phyloP scores from a whole-genome alignment of 2,888 invertebrate genomes.

The Pardosa pseudoannulata region DNA sequence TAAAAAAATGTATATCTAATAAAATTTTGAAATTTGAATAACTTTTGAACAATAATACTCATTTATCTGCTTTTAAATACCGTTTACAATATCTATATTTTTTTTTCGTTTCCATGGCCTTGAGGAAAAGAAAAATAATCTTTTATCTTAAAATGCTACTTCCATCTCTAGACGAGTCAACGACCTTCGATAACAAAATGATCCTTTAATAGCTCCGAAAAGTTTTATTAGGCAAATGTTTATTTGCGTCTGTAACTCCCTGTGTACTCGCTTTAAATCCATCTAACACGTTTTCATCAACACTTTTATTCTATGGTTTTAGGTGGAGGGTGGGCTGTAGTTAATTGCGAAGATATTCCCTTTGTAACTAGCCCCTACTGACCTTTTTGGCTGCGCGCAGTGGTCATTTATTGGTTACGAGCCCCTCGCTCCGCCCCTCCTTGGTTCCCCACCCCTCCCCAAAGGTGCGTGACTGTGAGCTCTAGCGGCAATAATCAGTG shows the following conservation, averaged over 20 bases:
- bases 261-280: background rate
- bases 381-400: constrained; percentile 45
- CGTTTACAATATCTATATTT: too few species aligned
- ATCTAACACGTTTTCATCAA: background rate
- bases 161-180: background rate
- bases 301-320: background rate
- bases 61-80: too few species aligned
- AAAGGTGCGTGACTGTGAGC: constrained; percentile 49
- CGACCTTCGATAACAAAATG: background rate
- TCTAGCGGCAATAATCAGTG: constrained; percentile 63
- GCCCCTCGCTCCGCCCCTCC: constrained; percentile 45
- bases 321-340: background rate
- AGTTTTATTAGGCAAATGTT: constrained; percentile 4
- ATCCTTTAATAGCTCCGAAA: background rate
- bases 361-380: constrained; percentile 68
- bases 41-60: too few species aligned
- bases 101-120: too few species aligned
- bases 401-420: constrained; percentile 72
- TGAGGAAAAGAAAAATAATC: background rate
- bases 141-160: background rate
- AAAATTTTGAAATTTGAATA: too few species aligned
- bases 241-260: background rate
- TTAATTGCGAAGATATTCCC: constrained; percentile 39
- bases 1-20: too few species aligned
- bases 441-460: constrained; percentile 41